Evolutionary conservation across 2,888 invertebrate genomes (phyloP), one percentile per base, ranked within the genome.

Genomic region (Ferrisia virgata): DNA sequence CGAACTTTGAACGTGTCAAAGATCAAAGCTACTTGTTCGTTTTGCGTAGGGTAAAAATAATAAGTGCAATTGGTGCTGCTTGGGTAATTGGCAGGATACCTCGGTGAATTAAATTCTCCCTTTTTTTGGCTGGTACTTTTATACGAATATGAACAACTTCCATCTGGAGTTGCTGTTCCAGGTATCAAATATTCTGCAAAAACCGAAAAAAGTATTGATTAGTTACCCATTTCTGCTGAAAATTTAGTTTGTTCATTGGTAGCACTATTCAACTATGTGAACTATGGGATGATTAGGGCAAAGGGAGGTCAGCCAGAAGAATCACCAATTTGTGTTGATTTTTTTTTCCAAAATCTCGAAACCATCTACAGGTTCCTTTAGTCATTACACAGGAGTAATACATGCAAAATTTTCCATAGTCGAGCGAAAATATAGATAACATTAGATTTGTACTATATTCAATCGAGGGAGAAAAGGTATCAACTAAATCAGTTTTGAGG

Each of bases 41-140:
- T 94, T 86, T 94, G 93, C 86, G 93, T 93, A 84, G 95, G 95
- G 87, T 94, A 90, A 89, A 98, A 96, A 88, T 94, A 91, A 91
- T 96, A 99, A 85, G 96, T 95, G 91, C 98, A 98, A 90, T 96
- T 96, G 86, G 95, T 96, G 89, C 94, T 94, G 88, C 96, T 95
- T 86, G 98, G 98, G 91, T 99, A 99, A 90, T 96, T 96, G 88
- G 96, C 95, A 88, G 98, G 98, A 91, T 96, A 97, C 85, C 97
- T 93, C 28, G 98, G 98, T 83, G 97, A 97, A 90, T 98, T 98
- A 89, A 98, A 95, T 88, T 96, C 96, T 81, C 97, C 97, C 85
- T 93, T 93, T 89, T 96, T 96, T 88, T 93, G 93, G 64, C 95
- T 94, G 87, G 93, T 93, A 88, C 96, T 96, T 87, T 93, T 92